Base-by-base conservation (phyloP, 2,888 invertebrate species). In the Mythimna loreyi region DNA sequence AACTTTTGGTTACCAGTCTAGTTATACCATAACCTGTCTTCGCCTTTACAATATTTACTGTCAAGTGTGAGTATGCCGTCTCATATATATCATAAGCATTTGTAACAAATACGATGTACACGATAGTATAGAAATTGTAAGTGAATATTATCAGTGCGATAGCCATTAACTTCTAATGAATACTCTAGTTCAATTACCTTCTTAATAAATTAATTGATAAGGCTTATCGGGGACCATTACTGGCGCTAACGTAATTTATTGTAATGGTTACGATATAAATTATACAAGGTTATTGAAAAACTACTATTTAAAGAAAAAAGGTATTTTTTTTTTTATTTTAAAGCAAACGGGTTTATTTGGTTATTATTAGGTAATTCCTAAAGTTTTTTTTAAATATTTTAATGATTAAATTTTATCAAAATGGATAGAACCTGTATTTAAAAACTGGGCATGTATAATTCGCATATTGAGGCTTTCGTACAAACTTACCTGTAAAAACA, bases 121-220 rank as follows among this genome's bases (percentile, higher is more conserved):
- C 28, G 13, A 36, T 52, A 52, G 28, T 45, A n/a, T 13, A 16
- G 23, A 43, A 71, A 73, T 71, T n/a, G 43, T 52, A 57, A 57
- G 43, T 56, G 50, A 45, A 36, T 52, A 50, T 73, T 73, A 73
- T 71, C 36, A 45, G 23, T 36, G 23, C 9, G n/a, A 23, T 45
- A 43, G 21, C 33, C n/a, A 7, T n/a, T 49, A 45, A 58, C 25
- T 65, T 47, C 13, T 36, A 53, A 19, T 59, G n/a, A 65, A 30
- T 65, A 11, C 23, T 66, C 23, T 23, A 74, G 25, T 58, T 73
- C 16, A 58, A 55, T 55, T 49, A 58, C 53, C 40, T 73, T 49
- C 55, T 16, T 68, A 28, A 30, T 68, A 70, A 30, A 68, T 64
- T 52, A 50, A 55, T 67, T 67, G 59, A 72, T 75, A 60, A 50